Percentiles rank a stretch among this genome's conserved stretches.
These are phyloP conservation scores for Xenopus tropicalis DNA, from an alignment of 2,113 vertebrate genomes.

Conservation along the genomic window DNA sequence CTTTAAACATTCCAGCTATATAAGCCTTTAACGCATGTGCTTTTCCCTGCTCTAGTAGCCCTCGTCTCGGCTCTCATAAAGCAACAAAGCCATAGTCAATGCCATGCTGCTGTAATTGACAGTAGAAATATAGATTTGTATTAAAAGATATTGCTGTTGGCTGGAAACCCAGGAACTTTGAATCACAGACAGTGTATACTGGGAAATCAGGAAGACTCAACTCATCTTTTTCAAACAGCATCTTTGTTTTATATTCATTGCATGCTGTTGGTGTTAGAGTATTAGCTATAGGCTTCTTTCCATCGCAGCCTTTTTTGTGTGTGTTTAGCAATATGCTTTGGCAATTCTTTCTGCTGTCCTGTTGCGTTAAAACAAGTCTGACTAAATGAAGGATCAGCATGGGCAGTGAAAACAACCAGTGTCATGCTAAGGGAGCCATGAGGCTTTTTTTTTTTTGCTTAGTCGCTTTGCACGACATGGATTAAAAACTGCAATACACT, in stretches of 20 bases:
- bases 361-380: background rate
- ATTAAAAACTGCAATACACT: background rate
- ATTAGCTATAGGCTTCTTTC: constrained; percentile 19
- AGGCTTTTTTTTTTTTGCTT: background rate
- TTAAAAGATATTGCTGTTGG: constrained; percentile 29
- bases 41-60: too few relatives aligned
- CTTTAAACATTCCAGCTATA: too few relatives aligned
- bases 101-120: constrained; percentile 12
- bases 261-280: background rate
- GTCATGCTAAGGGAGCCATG: background rate
- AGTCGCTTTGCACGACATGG: background rate
- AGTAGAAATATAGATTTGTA: constrained; percentile 6
- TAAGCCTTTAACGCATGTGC: too few relatives aligned
- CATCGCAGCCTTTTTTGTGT: constrained; percentile 3
- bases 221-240: constrained; percentile 24
- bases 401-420: background rate
- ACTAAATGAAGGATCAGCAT: constrained; percentile 9
- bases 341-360: background rate
- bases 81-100: background rate
- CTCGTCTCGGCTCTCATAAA: background rate
- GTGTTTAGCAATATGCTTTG: constrained; percentile 16
- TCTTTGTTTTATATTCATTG: constrained; percentile 14
- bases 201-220: constrained; percentile 39
- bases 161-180: constrained; percentile 53
- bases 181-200: constrained; percentile 13